phyloP scores from a whole-genome alignment of 2,888 invertebrate genomes.

The Drosophila mimetica region DNA sequence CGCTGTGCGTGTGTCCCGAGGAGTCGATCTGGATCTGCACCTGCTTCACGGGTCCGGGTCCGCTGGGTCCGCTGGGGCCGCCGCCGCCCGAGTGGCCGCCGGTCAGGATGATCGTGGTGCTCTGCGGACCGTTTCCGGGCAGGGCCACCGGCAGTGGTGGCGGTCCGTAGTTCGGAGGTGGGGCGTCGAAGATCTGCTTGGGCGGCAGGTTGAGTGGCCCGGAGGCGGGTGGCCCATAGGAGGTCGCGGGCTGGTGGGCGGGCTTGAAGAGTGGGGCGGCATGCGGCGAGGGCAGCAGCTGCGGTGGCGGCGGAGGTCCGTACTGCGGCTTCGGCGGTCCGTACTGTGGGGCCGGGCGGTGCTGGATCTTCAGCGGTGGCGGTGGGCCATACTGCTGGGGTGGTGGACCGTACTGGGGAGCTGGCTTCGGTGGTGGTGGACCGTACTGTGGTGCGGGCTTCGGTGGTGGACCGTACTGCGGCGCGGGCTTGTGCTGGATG shows the following conservation, averaged over 20 bases:
- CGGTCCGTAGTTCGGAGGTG: slow-evolving; percentile 83
- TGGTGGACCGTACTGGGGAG: slow-evolving; percentile 72
- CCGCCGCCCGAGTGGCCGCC: slow-evolving; percentile 31
- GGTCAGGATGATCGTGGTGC: slow-evolving; percentile 72
- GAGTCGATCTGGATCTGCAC: slow-evolving; percentile 81
- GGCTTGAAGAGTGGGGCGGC: slow-evolving; percentile 76
- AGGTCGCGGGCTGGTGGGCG: slow-evolving; percentile 71
- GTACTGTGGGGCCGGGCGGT: slow-evolving; percentile 78
- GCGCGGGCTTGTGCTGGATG: slow-evolving; percentile 65
- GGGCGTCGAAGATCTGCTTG: slow-evolving; percentile 84
- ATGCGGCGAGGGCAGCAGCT: slow-evolving; percentile 80
- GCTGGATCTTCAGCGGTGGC: slow-evolving; percentile 54
- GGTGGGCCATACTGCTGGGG: slow-evolving; percentile 82
- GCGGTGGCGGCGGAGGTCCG: slow-evolving; percentile 76
- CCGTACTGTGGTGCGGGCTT: slow-evolving; percentile 83
- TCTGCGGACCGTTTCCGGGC: slow-evolving; percentile 56
- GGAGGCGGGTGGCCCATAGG: slow-evolving; percentile 81
- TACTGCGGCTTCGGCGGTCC: slow-evolving; percentile 77
- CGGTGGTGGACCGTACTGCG: slow-evolving; percentile 74
- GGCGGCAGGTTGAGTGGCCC: slow-evolving; percentile 81
- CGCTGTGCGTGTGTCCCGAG: slow-evolving; percentile 78
- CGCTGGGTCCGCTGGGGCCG: slow-evolving; percentile 81
- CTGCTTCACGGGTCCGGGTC: slow-evolving; percentile 88
- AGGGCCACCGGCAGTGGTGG: slow-evolving; percentile 79
- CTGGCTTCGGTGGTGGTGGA: slow-evolving; percentile 67